Evolutionary conservation across 2,797 vertebrate species (phyloP).

Genomic region (Ateles fusciceps): DNA sequence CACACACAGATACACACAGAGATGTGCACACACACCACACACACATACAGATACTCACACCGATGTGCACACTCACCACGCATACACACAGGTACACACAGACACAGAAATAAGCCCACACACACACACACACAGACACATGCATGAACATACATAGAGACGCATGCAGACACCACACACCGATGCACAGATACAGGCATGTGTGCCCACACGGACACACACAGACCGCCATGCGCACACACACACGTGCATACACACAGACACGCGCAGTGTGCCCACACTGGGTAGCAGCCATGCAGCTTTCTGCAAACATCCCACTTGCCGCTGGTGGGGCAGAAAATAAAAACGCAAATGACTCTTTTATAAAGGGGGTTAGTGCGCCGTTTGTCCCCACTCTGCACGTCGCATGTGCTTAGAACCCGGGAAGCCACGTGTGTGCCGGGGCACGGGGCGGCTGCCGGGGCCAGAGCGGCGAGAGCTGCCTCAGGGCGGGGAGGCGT

Average conservation of each 20-base stretch:
- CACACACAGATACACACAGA: fast-evolving
- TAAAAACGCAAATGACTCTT: constrained; percentile 73
- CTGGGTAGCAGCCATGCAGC: constrained; percentile 28
- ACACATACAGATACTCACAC: fast-evolving
- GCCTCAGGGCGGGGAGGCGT: neutral
- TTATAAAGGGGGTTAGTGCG: constrained; percentile 69
- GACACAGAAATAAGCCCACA: fast-evolving
- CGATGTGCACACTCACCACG: fast-evolving
- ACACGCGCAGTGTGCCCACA: no score
- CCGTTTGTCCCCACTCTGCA: constrained; percentile 78
- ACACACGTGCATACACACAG: fast-evolving
- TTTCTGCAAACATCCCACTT: constrained; percentile 70
- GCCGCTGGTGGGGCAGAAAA: constrained; percentile 12
- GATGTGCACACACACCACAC: fast-evolving
- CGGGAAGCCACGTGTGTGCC: no score
- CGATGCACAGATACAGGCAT: fast-evolving
- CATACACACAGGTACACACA: no score
- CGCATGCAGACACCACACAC: no score
- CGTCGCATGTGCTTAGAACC: neutral
- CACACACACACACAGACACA: no score
- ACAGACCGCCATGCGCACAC: neutral
- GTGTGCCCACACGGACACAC: neutral
- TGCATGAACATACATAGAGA: fast-evolving
- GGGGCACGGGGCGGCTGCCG: neutral
- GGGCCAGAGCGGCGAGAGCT: no score